Evolutionary conservation across 2,797 vertebrate genomes (phyloP).

Genomic region (Ceryle rudis): DNA sequence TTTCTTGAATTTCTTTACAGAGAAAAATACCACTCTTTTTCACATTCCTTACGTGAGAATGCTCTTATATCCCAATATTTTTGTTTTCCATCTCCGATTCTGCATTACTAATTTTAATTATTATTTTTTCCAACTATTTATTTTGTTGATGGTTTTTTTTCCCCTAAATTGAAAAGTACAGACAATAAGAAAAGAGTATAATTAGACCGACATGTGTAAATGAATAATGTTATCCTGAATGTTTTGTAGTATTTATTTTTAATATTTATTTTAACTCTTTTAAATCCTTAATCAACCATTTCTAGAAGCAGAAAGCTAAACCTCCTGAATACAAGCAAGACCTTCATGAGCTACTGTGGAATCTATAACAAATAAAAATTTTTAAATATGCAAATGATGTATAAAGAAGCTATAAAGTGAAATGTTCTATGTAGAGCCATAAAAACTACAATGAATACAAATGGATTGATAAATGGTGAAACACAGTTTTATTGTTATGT

Average conservation of each 20-base stretch:
- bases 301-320: neutral
- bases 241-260: neutral
- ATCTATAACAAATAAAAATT: neutral
- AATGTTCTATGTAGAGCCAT: neutral
- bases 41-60: neutral
- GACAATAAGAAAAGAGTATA: neutral
- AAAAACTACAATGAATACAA: neutral
- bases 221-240: neutral
- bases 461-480: neutral
- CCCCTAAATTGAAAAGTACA: neutral
- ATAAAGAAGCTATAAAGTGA: neutral
- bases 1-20: too few species aligned
- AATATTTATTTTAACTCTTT: neutral
- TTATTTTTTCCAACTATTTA: neutral
- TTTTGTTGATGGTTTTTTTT: neutral
- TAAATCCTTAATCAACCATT: neutral
- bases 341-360: neutral
- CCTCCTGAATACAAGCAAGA: neutral
- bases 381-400: neutral
- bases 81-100: neutral
- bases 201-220: neutral
- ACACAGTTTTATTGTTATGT: neutral
- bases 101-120: neutral
- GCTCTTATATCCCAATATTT: neutral
- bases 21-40: neutral